Evolutionary conservation across 2,888 invertebrate genomes (phyloP), one percentile per base, ranked within the genome.

Genomic region (Pocota personata): DNA sequence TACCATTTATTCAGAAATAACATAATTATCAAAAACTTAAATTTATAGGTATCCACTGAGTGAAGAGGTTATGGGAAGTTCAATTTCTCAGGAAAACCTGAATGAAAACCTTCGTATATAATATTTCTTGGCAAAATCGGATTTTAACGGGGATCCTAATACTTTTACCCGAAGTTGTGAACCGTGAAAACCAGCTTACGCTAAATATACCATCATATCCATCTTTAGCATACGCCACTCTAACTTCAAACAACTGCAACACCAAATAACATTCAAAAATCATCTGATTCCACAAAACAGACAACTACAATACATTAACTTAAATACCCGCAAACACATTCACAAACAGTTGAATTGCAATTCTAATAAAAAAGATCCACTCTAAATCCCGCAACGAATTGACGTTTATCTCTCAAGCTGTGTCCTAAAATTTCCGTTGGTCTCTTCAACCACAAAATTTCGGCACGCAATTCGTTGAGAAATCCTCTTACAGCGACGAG

Each of bases 321-420:
- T 30, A 55, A 48, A 12, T 48, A 10, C 16, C 48, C 4, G 21
- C 64, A 2, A 43, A 43, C 16, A 43, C 16, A 43, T 16, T 27
- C 19, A 32, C 64, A 76, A 76, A 57, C 48, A 76, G 37, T 60
- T 69, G 27, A 69, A 69, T 32, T 40, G 8, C n/a, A 52, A 40
- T 40, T 50, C 10, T 2, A 30, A 58, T 2, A 66, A 14, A 21
- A 58, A 30, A 1, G 14, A 8, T 55, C 46, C 24, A 27, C 37
- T 69, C 30, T 52, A 27, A 78, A 71, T 40, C 62, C 55, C 57
- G 5, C 60, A 71, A 30, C 57, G n/a, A 71, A 58, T 72, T 72
- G 64, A 72, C 48, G 72, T 58, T 64, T 57, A 79, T 79, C 72
- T 24, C 50, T 19, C 46, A 30, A 58, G 27, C 57, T 66, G 10